Base-by-base conservation (phyloP, 2,797 vertebrate genomes). In the Pagetopsis macropterus region DNA sequence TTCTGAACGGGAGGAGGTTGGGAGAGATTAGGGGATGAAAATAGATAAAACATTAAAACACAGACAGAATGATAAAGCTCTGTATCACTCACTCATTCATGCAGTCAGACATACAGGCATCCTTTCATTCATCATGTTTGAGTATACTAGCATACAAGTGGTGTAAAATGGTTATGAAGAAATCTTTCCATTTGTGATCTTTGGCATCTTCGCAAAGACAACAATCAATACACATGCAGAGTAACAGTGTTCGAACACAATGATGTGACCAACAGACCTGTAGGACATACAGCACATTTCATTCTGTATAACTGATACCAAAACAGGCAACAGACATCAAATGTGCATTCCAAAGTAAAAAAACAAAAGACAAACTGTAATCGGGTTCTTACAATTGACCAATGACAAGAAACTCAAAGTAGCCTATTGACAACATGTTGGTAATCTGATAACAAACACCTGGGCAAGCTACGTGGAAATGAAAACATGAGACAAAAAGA, bases 1-100 rank as follows among this genome's bases (percentile, higher is more conserved):
- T 97, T 99, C 98, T 99, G 94, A 81, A 88, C 59, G 0, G 41
- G n/a, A 65, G n/a, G 91, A 86, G 72, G 83, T 2, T 21, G 50
- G 57, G 21, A 67, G 37, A 3, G 49, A 71, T 68, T 37, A 78
- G 12, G 13, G 14, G 16, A 41, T 31, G 41, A 58, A 10, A 67
- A 37, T 27, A 19, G 4, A 13, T 48, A 21, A 9, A 23, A 41
- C 48, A 55, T 37, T 40, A 51, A 44, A 67, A 55, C 56, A 57
- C 44, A 27, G 3, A 71, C 37, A n/a, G 4, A 27, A 27, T 27
- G 14, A 65, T 31, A 19, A 55, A 66, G 13, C 5, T 73, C 9
- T 27, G 17, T 4, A 10, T 6, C 5, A 31, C n/a, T 69, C 8
- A 14, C 50, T 75, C 11, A 63, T 51, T 74, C 65, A 74, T 76